Percentiles rank a stretch among this genome's conserved stretches.
Evolutionary conservation across 2,888 invertebrate genomes (phyloP).

Genomic region (Shargacucullia verbasci): DNA sequence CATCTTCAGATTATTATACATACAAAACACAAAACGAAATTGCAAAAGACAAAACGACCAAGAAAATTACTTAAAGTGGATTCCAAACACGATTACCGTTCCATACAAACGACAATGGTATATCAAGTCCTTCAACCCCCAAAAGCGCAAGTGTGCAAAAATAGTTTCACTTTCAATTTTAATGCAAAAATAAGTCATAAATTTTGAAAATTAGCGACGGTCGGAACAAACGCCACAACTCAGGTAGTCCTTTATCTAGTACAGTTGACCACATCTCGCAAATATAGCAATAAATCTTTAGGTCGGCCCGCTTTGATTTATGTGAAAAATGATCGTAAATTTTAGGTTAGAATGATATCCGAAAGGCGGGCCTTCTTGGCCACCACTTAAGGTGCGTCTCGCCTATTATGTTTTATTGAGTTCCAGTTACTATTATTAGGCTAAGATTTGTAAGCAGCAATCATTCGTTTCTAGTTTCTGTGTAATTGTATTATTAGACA

Average conservation of each 20-base stretch:
- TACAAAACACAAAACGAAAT: too few relatives aligned
- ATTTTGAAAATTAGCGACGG: conserved; percentile 69
- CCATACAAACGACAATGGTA: conserved; percentile 1
- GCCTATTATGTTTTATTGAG: conserved; percentile 69
- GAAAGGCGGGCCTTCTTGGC: conserved; percentile 70
- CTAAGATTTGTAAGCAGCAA: conserved; percentile 18
- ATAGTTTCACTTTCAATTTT: conserved; percentile 75
- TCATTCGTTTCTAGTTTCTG: background rate
- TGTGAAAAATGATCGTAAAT: conserved; percentile 89
- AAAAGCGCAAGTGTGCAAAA: conserved; percentile 41
- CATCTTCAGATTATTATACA: too few relatives aligned
- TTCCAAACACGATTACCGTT: background rate
- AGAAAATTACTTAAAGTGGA: conserved; percentile 9
- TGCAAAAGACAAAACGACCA: too few relatives aligned
- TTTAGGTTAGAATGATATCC: conserved; percentile 81
- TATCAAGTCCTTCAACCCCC: conserved; percentile 32
- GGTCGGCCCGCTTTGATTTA: conserved; percentile 87
- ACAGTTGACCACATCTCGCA: conserved; percentile 74
- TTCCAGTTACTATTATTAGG: conserved; percentile 41
- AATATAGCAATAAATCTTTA: conserved; percentile 84
- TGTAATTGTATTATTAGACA: conserved; percentile 7
- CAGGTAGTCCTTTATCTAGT: conserved; percentile 76
- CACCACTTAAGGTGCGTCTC: conserved; percentile 69
- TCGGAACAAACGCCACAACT: conserved; percentile 63
- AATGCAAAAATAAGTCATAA: conserved; percentile 73